Evolutionary conservation across 2,113 vertebrate genomes (phyloP).

Genomic region (Thunnus thynnus): DNA sequence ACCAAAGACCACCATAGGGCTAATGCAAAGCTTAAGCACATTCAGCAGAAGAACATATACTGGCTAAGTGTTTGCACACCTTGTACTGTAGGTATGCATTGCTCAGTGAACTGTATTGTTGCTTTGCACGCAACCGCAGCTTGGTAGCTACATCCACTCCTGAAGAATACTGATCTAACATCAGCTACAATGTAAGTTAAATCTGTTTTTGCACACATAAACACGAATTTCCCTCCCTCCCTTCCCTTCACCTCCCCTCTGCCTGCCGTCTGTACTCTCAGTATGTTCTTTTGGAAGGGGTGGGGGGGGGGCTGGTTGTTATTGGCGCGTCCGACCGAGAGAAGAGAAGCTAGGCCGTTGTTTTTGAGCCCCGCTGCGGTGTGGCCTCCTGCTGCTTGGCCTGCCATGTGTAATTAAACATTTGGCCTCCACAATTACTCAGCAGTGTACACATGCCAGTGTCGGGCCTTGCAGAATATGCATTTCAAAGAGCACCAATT

Average conservation of each 20-base stretch:
- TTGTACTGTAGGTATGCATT: slow-evolving; percentile 14
- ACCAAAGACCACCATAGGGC: slow-evolving; percentile 51
- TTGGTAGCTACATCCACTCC: neutral
- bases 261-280: slow-evolving; percentile 56
- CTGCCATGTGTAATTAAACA: slow-evolving; percentile 99
- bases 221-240: slow-evolving; percentile 45
- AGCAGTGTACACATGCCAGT: slow-evolving; percentile 95
- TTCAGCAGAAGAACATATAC: slow-evolving; percentile 24
- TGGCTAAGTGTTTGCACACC: slow-evolving; percentile 52
- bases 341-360: slow-evolving; percentile 78
- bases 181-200: slow-evolving; percentile 17
- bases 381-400: slow-evolving; percentile 93
- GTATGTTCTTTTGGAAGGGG: slow-evolving; percentile 72
- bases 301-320: slow-evolving; percentile 74
- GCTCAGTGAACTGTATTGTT: slow-evolving; percentile 20
- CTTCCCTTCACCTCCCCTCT: slow-evolving; percentile 26
- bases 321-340: slow-evolving; percentile 75
- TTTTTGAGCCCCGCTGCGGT: slow-evolving; percentile 89
- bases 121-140: neutral
- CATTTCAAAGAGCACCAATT: slow-evolving; percentile 97
- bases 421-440: slow-evolving; percentile 98
- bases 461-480: slow-evolving; percentile 92
- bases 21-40: slow-evolving; percentile 50
- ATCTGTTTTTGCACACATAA: slow-evolving; percentile 43
- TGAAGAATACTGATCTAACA: slow-evolving; percentile 12